phyloP scores from a whole-genome alignment of 2,797 vertebrate genomes.

The Urophycis tenuis region DNA sequence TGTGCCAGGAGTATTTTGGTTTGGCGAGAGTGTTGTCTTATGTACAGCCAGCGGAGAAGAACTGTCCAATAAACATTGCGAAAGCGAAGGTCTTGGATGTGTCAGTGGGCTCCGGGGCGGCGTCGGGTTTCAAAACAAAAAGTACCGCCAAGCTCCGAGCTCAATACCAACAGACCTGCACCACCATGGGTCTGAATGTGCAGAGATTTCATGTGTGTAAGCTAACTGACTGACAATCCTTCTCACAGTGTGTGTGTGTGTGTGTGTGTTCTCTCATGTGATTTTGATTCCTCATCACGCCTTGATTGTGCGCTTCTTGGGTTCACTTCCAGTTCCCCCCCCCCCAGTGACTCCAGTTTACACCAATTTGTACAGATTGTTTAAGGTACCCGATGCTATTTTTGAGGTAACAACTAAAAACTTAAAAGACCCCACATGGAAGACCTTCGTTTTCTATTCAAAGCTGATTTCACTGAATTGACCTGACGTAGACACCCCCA shows the following conservation, averaged over 20 bases:
- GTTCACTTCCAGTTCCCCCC: too few relatives aligned
- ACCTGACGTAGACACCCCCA: too few relatives aligned
- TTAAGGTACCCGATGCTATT: too few relatives aligned
- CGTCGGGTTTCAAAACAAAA: conserved; percentile 64
- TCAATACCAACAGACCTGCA: conserved; percentile 27
- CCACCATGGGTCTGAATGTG: not conserved
- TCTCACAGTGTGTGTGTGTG: not conserved
- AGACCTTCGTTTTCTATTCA: too few relatives aligned
- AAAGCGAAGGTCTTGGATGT: conserved; percentile 35
- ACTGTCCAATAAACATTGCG: conserved; percentile 55
- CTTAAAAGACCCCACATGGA: too few relatives aligned
- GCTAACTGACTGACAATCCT: not conserved
- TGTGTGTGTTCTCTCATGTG: not conserved
- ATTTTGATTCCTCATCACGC: not conserved
- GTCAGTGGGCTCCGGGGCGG: conserved; percentile 17
- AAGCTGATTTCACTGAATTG: too few relatives aligned
- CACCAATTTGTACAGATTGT: too few relatives aligned
- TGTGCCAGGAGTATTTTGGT: conserved; percentile 10
- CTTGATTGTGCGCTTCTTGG: not conserved
- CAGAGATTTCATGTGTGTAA: too few relatives aligned
- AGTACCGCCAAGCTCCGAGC: conserved; percentile 22
- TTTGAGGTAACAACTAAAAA: too few relatives aligned
- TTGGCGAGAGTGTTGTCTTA: conserved; percentile 12
- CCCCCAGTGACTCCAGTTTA: too few relatives aligned
- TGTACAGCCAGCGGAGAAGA: conserved; percentile 10